Conservation (phyloP, 2,113 vertebrate species). For the Argyrosomus japonicus region DNA sequence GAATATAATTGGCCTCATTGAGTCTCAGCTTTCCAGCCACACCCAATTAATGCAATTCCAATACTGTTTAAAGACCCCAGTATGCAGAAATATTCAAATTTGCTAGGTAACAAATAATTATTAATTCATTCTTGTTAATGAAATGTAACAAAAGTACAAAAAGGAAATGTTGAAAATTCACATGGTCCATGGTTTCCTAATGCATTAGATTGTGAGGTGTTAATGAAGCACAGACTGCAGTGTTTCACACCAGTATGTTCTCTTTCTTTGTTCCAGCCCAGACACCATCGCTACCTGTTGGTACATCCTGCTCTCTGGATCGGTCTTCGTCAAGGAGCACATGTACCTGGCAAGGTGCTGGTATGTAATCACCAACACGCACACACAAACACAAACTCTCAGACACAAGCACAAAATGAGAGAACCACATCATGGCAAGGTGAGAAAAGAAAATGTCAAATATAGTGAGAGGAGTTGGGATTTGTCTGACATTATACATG, state of each 20-base stretch:
- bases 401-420: not conserved
- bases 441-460: conserved; percentile 9
- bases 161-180: not conserved
- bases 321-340: conserved; percentile 95
- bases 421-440: not conserved
- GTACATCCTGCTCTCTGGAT: conserved; percentile 97
- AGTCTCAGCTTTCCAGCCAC: too few relatives aligned
- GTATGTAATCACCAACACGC: conserved; percentile 79
- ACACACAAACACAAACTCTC: too few relatives aligned
- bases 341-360: conserved; percentile 97
- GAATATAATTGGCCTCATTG: too few relatives aligned
- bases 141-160: not conserved
- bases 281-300: conserved; percentile 94
- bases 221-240: not conserved
- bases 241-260: conserved; percentile 4
- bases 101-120: too few relatives aligned
- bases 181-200: not conserved
- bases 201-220: not conserved
- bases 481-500: conserved; percentile 17
- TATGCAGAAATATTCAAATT: too few relatives aligned
- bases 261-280: conserved; percentile 84
- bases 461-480: not conserved
- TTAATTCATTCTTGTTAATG: not conserved
- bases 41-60: too few relatives aligned
- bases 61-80: too few relatives aligned